These are phyloP conservation scores for Holothuria leucospilota DNA, from an alignment of 53 echinoderm and acorn worm species.

Conservation along the genomic window DNA sequence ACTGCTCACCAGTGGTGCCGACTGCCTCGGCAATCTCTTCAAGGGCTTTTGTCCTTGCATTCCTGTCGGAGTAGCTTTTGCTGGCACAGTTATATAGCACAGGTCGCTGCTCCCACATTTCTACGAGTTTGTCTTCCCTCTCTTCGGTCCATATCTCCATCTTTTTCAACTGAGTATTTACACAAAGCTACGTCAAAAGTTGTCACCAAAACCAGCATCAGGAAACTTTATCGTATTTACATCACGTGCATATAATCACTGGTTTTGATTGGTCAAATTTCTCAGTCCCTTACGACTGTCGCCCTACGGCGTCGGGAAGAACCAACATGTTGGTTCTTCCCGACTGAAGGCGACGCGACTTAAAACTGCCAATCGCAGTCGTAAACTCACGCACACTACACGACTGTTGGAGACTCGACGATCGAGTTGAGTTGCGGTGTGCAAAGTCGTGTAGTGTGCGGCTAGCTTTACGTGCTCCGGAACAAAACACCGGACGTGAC, in stretches of 20 bases:
- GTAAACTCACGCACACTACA: too few species aligned
- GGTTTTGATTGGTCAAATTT: neutral
- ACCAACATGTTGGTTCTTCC: too few species aligned
- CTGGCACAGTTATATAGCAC: neutral
- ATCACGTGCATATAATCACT: neutral
- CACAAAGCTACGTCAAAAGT: neutral
- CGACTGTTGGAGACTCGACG: too few species aligned
- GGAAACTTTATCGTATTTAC: neutral
- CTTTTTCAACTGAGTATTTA: neutral
- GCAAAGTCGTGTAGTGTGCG: too few species aligned
- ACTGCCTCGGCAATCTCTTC: neutral
- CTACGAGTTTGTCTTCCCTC: neutral
- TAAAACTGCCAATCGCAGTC: neutral
- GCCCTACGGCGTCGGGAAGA: neutral
- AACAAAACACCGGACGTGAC: too few species aligned
- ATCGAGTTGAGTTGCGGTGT: too few species aligned
- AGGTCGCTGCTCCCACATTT: too few species aligned
- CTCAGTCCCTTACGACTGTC: neutral
- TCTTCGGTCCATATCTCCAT: neutral
- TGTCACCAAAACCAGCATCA: slow-evolving; percentile 9
- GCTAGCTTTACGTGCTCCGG: too few species aligned
- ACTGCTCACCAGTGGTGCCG: slow-evolving; percentile 6
- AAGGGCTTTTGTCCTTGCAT: slow-evolving; percentile 5
- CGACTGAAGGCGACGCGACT: neutral
- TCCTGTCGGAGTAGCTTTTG: slow-evolving; percentile 16